phyloP scores from a whole-genome alignment of 2,797 vertebrate genomes.

The Sebastolobus alascanus region DNA sequence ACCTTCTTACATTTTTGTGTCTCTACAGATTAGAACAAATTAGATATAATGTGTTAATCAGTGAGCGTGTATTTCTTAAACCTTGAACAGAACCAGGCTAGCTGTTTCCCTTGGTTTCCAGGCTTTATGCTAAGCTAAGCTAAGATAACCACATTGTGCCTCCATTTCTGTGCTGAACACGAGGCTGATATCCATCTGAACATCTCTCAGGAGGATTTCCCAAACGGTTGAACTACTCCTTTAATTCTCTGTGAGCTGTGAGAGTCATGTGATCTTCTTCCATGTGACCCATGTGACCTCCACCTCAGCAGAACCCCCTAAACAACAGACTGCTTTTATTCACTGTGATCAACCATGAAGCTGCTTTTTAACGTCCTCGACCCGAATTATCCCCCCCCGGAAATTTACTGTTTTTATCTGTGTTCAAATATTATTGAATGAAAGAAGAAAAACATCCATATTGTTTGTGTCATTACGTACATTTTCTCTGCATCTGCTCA shows the following conservation, averaged over 20 bases:
- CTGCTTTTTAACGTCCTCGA: background rate
- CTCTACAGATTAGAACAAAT: background rate
- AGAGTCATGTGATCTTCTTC: slow-evolving; percentile 31
- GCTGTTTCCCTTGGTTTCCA: background rate
- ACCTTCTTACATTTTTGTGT: too few species aligned
- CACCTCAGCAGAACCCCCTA: background rate
- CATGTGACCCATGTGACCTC: slow-evolving; percentile 8
- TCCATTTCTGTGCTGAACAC: background rate
- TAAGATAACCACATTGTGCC: background rate
- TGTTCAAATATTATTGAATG: too few species aligned
- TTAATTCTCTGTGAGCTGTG: background rate
- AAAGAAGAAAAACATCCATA: too few species aligned
- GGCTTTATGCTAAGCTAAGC: background rate
- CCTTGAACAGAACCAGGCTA: background rate
- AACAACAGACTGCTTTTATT: background rate
- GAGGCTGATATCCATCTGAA: background rate
- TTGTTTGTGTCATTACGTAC: too few species aligned
- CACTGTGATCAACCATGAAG: background rate
- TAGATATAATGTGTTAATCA: too few species aligned
- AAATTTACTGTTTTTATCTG: too few species aligned
- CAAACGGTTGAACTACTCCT: background rate
- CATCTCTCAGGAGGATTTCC: background rate
- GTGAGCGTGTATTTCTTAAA: background rate
- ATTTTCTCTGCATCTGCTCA: background rate
- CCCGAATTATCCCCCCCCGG: background rate